Evolutionary conservation across 1,140 invertebrate species (phyloP).

Genomic region (Cydia pomonella): DNA sequence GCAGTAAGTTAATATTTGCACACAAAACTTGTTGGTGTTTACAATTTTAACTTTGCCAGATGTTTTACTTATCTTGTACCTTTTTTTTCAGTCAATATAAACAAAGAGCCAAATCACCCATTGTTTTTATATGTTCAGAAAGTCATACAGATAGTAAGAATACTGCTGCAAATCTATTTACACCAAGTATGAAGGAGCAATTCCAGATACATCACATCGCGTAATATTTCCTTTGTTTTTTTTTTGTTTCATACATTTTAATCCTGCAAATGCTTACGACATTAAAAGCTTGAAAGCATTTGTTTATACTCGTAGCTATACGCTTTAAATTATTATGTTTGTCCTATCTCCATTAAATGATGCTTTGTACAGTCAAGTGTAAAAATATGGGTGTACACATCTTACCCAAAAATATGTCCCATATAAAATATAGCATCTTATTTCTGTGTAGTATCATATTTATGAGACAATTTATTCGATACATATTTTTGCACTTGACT

Average conservation of each 20-base stretch:
- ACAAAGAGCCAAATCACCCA: constrained; percentile 83
- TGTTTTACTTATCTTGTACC: constrained; percentile 6
- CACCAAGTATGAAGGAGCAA: constrained; percentile 81
- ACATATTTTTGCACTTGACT: no score
- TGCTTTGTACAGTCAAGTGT: no score
- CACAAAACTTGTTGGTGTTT: no score
- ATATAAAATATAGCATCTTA: no score
- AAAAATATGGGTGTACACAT: no score
- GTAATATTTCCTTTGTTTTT: constrained; percentile 69
- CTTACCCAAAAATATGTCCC: no score
- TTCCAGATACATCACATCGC: constrained; percentile 83
- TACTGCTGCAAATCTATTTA: constrained; percentile 83
- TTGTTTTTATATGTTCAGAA: constrained; percentile 87
- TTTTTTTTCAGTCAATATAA: constrained; percentile 82
- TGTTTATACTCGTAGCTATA: no score
- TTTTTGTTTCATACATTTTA: background rate
- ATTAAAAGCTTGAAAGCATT: background rate
- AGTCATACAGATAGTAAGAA: constrained; percentile 82
- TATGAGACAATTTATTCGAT: no score
- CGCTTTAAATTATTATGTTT: no score
- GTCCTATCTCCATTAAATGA: no score
- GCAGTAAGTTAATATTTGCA: constrained; percentile 78
- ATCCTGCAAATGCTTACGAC: background rate
- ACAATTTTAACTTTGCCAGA: no score
- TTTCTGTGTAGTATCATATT: no score